Evolutionary conservation across 2,888 invertebrate genomes (phyloP).

Genomic region (Nasonovia ribisnigri): DNA sequence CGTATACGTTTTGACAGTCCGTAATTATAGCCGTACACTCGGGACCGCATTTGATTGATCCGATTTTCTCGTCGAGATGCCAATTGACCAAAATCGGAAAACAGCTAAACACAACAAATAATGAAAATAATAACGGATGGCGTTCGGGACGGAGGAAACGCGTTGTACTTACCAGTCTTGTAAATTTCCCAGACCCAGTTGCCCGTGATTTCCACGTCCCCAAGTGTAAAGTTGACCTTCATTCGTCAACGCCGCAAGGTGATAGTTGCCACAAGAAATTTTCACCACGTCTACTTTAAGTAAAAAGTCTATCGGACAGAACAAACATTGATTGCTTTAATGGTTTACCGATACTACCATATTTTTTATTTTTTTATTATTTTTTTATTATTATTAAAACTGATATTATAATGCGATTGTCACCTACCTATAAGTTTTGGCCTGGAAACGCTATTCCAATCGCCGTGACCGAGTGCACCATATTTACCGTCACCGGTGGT

Average conservation of each 20-base stretch:
- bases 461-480: constrained; percentile 78
- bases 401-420: constrained; percentile 18
- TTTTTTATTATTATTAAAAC: not conserved
- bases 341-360: not conserved
- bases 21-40: constrained; percentile 77
- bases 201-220: constrained; percentile 76
- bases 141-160: not conserved
- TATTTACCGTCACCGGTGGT: constrained; percentile 78
- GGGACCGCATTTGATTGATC: constrained; percentile 75
- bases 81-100: constrained; percentile 71
- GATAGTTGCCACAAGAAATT: constrained; percentile 76
- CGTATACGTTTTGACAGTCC: constrained; percentile 75
- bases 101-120: constrained; percentile 69
- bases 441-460: constrained; percentile 73
- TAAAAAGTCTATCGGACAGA: constrained; percentile 70
- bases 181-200: constrained; percentile 75
- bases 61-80: constrained; percentile 72
- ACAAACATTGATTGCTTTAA: not conserved
- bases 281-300: constrained; percentile 75
- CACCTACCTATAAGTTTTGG: constrained; percentile 76
- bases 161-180: constrained; percentile 71
- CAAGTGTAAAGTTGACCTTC: constrained; percentile 78
- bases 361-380: not conserved
- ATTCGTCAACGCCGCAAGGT: constrained; percentile 76
- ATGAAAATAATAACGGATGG: not conserved